Evolutionary conservation across 1,140 invertebrate genomes (phyloP).

Genomic region (Papilio xuthus): DNA sequence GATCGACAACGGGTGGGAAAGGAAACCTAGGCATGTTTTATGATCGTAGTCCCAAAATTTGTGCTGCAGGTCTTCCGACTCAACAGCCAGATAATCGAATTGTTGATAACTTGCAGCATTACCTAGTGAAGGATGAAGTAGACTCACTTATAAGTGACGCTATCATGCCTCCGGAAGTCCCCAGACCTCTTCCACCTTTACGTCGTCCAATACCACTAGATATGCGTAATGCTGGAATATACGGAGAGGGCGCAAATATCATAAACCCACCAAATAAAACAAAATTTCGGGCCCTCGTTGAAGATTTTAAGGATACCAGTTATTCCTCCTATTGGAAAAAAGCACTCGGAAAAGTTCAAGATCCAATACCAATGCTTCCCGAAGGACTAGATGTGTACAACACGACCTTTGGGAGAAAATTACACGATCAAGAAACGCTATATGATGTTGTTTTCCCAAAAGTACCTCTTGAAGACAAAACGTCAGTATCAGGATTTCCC

Average conservation of each 20-base stretch:
- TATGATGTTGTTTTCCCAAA: constrained; percentile 72
- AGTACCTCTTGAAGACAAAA: constrained; percentile 65
- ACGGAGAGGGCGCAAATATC: constrained; percentile 56
- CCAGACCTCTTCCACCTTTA: constrained; percentile 61
- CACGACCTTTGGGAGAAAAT: constrained; percentile 78
- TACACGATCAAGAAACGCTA: constrained; percentile 56
- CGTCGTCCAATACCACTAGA: constrained; percentile 59
- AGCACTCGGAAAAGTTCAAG: constrained; percentile 68
- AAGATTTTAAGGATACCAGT: constrained; percentile 79
- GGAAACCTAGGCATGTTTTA: constrained; percentile 68
- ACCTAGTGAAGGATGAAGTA: constrained; percentile 76
- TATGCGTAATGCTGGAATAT: constrained; percentile 60
- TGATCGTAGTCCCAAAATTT: constrained; percentile 63
- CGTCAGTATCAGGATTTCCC: constrained; percentile 63
- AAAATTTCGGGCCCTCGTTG: constrained; percentile 78
- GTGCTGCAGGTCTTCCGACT: constrained; percentile 72
- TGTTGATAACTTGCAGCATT: constrained; percentile 68
- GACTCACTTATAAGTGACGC: constrained; percentile 77
- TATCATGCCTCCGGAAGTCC: constrained; percentile 62
- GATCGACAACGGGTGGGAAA: constrained; percentile 65
- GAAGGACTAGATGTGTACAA: constrained; percentile 70
- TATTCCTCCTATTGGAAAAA: constrained; percentile 81
- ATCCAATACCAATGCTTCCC: constrained; percentile 78
- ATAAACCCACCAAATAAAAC: constrained; percentile 74
- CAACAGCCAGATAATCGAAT: constrained; percentile 65